These are phyloP conservation scores for Notolepis coatsorum DNA, from an alignment of 2,797 vertebrate species.

Conservation along the genomic window DNA sequence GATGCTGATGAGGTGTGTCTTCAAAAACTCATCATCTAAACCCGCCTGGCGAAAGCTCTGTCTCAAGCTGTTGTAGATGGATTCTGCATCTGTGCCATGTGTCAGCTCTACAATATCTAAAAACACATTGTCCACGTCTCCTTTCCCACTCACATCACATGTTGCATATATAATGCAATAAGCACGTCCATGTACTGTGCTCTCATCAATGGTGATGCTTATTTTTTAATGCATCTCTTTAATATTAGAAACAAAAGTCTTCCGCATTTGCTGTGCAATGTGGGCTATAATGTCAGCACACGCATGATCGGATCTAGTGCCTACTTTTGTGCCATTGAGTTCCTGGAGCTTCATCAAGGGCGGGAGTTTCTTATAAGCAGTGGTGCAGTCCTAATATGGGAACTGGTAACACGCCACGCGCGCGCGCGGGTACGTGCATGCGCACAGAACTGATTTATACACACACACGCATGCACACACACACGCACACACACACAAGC, in stretches of 20 bases:
- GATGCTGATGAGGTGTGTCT: constrained; percentile 2
- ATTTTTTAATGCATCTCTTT: not conserved
- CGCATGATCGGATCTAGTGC: too few relatives aligned
- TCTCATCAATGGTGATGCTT: constrained; percentile 14
- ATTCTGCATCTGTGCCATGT: constrained; percentile 2
- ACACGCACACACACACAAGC: too few relatives aligned
- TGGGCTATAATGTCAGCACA: constrained; percentile 18
- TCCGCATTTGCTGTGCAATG: constrained; percentile 2
- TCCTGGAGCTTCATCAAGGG: too few relatives aligned
- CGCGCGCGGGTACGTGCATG: too few relatives aligned
- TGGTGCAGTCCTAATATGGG: too few relatives aligned
- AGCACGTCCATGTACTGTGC: constrained; percentile 12
- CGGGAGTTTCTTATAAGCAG: too few relatives aligned
- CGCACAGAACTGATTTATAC: too few relatives aligned
- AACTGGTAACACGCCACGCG: too few relatives aligned
- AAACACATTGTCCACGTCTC: constrained; percentile 4
- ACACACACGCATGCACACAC: too few relatives aligned
- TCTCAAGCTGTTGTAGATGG: too few relatives aligned
- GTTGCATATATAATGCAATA: not conserved
- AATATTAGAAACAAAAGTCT: not conserved
- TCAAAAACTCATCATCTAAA: not conserved
- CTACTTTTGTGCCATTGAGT: too few relatives aligned
- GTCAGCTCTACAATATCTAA: not conserved
- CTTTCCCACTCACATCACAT: constrained; percentile 5
- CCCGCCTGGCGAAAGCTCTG: not conserved